Percentiles rank a stretch among this genome's conserved stretches.
Conservation (phyloP, 2,113 vertebrate genomes). For the Nothocercus julius region DNA sequence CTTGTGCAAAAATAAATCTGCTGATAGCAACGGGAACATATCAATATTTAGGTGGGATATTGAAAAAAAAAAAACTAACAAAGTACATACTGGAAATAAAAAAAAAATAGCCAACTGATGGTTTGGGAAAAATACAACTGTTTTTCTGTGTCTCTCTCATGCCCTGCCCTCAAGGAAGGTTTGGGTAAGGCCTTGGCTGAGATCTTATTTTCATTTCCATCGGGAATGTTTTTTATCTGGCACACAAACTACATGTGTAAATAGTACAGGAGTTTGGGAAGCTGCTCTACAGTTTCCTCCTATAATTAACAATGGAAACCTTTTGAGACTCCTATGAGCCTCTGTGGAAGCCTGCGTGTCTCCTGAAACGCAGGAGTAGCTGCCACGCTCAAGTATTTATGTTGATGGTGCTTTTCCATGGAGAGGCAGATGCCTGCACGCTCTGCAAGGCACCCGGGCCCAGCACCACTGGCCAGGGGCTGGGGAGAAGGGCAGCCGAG, state of each 20-base stretch:
- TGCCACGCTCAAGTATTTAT: constrained; percentile 26
- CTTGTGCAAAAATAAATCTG: background rate
- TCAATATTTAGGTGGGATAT: background rate
- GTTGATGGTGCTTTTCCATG: background rate
- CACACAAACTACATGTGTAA: constrained; percentile 47
- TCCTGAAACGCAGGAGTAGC: constrained; percentile 29
- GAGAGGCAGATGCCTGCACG: background rate
- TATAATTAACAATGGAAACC: constrained; percentile 67
- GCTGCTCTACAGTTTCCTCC: constrained; percentile 52
- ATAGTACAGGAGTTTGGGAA: constrained; percentile 64
- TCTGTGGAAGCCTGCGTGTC: background rate
- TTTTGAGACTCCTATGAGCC: constrained; percentile 44
- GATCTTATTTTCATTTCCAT: constrained; percentile 72
- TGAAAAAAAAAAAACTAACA: background rate
- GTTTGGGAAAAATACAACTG: background rate
- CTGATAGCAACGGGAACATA: background rate
- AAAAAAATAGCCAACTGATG: fast-evolving
- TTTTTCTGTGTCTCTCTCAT: background rate
- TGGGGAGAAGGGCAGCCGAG: background rate
- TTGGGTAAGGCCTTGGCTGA: constrained; percentile 37
- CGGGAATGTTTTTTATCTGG: constrained; percentile 66
- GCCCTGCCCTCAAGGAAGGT: constrained; percentile 7
- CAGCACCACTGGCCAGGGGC: background rate
- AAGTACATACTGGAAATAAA: background rate
- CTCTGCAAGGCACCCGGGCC: background rate